phyloP scores from a whole-genome alignment of 2,888 invertebrate species.

The Nycteola revayana region DNA sequence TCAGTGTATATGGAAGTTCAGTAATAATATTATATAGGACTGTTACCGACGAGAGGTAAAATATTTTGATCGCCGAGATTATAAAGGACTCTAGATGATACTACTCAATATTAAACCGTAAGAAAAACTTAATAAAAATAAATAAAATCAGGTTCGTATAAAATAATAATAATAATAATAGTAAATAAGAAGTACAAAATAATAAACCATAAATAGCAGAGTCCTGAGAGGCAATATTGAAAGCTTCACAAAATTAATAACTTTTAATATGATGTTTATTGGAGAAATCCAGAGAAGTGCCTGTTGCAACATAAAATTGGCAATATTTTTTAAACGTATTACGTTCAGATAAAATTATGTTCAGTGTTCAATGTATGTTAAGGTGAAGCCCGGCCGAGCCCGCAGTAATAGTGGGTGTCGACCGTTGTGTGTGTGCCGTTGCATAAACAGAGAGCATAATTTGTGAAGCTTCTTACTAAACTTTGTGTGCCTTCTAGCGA shows the following conservation, averaged over 20 bases:
- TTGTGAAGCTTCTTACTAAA: slow-evolving; percentile 80
- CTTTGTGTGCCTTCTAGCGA: slow-evolving; percentile 82
- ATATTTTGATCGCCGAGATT: slow-evolving; percentile 63
- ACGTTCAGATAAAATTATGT: slow-evolving; percentile 64
- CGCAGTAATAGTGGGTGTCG: slow-evolving; percentile 16
- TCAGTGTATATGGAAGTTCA: slow-evolving; percentile 72
- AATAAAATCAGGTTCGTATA: slow-evolving; percentile 52
- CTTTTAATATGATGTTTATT: slow-evolving; percentile 78
- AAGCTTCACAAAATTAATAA: slow-evolving; percentile 72
- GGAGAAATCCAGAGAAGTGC: slow-evolving; percentile 81
- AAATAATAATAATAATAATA: slow-evolving; percentile 58
- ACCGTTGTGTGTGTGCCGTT: slow-evolving; percentile 16
- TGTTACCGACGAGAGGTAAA: slow-evolving; percentile 60
- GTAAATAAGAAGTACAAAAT: slow-evolving; percentile 67
- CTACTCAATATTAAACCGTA: slow-evolving; percentile 58
- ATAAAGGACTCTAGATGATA: slow-evolving; percentile 57
- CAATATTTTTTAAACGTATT: slow-evolving; percentile 78
- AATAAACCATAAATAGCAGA: slow-evolving; percentile 50
- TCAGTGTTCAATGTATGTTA: slow-evolving; percentile 60
- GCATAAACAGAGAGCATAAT: slow-evolving; percentile 48
- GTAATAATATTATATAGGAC: slow-evolving; percentile 73
- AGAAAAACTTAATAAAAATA: slow-evolving; percentile 53
- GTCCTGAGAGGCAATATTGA: slow-evolving; percentile 70
- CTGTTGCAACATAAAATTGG: slow-evolving; percentile 80
- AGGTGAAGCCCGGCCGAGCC: slow-evolving; percentile 34